These are phyloP conservation scores for Dusona sp. DNA, from an alignment of 2,888 invertebrate species.

Conservation along the genomic window DNA sequence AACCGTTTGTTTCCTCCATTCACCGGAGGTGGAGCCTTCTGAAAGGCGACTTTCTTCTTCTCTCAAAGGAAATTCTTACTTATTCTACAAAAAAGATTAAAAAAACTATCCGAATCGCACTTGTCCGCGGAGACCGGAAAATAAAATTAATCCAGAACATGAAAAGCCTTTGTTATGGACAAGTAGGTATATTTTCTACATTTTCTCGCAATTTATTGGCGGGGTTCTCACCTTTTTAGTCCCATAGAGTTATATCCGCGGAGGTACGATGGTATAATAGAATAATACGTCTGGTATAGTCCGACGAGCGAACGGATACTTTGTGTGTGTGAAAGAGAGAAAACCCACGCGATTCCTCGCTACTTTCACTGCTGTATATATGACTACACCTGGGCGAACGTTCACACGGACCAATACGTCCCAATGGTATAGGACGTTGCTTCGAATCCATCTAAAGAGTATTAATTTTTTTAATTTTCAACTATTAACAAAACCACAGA, in stretches of 20 bases:
- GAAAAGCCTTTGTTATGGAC: background rate
- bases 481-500: background rate
- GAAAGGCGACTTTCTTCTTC: background rate
- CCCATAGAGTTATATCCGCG: background rate
- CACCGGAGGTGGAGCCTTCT: background rate
- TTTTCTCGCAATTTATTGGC: background rate
- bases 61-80: background rate
- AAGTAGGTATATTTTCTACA: background rate
- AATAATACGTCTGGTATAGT: background rate
- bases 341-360: background rate
- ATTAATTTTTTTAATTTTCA: background rate
- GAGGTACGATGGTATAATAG: background rate
- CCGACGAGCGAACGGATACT: background rate
- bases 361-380: background rate
- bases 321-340: background rate
- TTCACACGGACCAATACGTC: slow-evolving; percentile 6
- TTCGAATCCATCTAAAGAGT: background rate
- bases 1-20: background rate
- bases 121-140: background rate
- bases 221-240: background rate
- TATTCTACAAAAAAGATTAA: background rate
- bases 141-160: background rate
- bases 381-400: background rate
- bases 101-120: background rate
- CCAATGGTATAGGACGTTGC: background rate